Conservation (phyloP, 2,113 vertebrate species). For the Zapus hudsonius region DNA sequence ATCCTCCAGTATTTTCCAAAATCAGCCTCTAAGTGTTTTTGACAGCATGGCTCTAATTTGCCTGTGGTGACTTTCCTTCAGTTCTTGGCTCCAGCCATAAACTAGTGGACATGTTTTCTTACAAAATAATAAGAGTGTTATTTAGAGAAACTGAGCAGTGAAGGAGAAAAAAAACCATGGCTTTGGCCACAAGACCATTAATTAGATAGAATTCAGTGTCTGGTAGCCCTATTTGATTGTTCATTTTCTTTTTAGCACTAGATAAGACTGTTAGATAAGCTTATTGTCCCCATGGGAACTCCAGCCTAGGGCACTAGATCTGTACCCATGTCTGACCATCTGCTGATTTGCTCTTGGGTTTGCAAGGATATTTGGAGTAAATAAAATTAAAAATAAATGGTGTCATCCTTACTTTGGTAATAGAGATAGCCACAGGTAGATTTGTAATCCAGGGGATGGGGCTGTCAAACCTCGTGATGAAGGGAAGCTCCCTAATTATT, state of each 20-base stretch:
- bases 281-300: no score
- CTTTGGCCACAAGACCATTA: slow-evolving; percentile 14
- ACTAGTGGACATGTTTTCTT: slow-evolving; percentile 55
- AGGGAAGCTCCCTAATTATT: not conserved
- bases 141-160: not conserved
- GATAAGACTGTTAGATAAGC: no score
- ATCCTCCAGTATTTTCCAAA: slow-evolving; percentile 27
- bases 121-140: slow-evolving; percentile 29
- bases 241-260: slow-evolving; percentile 40
- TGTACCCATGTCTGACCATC: no score
- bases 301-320: no score
- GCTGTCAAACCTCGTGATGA: not conserved
- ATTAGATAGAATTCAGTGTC: slow-evolving; percentile 33
- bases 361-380: not conserved
- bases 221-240: slow-evolving; percentile 6
- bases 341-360: slow-evolving; percentile 39
- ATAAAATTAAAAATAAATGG: not conserved
- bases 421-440: not conserved
- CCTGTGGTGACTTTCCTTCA: slow-evolving; percentile 55
- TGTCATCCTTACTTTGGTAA: not conserved
- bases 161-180: not conserved
- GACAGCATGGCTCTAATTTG: slow-evolving; percentile 37
- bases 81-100: slow-evolving; percentile 29
- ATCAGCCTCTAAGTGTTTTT: slow-evolving; percentile 23
- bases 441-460: not conserved